Base-by-base conservation (phyloP, 2,888 invertebrate genomes). In the Carterocephalus palaemon region DNA sequence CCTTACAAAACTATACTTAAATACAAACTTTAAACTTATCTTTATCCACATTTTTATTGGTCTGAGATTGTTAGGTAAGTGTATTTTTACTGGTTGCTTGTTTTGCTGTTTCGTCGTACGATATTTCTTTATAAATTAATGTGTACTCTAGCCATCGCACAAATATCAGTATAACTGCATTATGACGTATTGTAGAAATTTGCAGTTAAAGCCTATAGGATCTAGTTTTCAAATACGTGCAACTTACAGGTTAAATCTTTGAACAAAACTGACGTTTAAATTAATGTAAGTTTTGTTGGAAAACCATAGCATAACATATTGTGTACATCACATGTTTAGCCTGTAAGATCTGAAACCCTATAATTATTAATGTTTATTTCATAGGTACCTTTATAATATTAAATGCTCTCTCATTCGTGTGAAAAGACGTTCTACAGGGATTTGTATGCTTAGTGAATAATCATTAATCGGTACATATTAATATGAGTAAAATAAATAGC, bases 341-440 rank as follows among this genome's bases (percentile, higher is more conserved):
- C 16, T 15, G 24, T 41, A 40, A 40, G 20, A 10, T 26, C 26
- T 26, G 26, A 22, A 12, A n/a, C 10, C 19, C 16, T 37, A 38
- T 13, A 38, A 20, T 28, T 29, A 28, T 20, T 13, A 24, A 47
- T 38, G 16, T 17, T 32, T 26, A 33, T 47, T 24, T 48, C 19
- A 13, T 34, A 33, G 28, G 41, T 19, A 42, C 28, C 9, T 20
- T 42, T 31, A n/a, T n/a, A 51, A 48, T 52, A 49, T 42, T 36
- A 46, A 41, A 47, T 52, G 60, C 62, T 63, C 62, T 62, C 60
- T 62, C 48, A 49, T 55, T 58, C 62, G 63, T 71, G 58, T 63
- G 65, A 74, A 54, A 79, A 79, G 69, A 79, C 75, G 75, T 75
- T 74, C 60, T 81, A 77, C 77, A 77, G 76, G 76, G 77, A 57